Evolutionary conservation across 2,888 invertebrate genomes (phyloP).

Genomic region (Agrenia bidenticulata): DNA sequence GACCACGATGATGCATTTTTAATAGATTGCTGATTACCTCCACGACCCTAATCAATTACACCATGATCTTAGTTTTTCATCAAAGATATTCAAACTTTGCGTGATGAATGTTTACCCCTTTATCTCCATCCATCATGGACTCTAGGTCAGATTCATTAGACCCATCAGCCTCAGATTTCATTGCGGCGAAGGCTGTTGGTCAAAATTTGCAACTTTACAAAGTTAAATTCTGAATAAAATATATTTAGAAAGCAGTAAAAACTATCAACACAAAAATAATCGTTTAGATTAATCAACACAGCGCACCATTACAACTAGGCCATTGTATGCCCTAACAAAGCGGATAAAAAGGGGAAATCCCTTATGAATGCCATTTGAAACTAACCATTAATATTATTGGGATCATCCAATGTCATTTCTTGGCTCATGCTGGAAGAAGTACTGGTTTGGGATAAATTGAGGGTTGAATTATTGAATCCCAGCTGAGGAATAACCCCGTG

Average conservation of each 20-base stretch:
- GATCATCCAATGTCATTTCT: neutral
- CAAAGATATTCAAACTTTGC: too few species aligned
- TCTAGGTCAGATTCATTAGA: conserved; percentile 12
- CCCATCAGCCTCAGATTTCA: conserved; percentile 1
- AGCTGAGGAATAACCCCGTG: too few species aligned
- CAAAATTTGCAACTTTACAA: neutral
- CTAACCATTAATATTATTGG: conserved; percentile 12
- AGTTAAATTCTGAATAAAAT: neutral
- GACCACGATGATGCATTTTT: conserved; percentile 35
- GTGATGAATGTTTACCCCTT: too few species aligned
- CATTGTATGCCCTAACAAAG: too few species aligned
- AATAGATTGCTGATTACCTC: conserved; percentile 13
- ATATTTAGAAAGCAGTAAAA: neutral
- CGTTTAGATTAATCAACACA: too few species aligned
- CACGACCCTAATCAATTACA: neutral
- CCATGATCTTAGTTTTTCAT: too few species aligned
- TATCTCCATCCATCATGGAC: conserved; percentile 7
- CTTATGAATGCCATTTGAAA: too few species aligned
- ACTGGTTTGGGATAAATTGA: neutral
- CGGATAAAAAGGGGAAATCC: too few species aligned
- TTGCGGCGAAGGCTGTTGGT: neutral
- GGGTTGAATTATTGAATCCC: neutral
- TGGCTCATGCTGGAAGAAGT: neutral
- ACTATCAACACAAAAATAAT: too few species aligned
- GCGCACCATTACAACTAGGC: too few species aligned